Base-by-base conservation (phyloP, 2,888 invertebrate species). In the Caenorhabditis angaria region DNA sequence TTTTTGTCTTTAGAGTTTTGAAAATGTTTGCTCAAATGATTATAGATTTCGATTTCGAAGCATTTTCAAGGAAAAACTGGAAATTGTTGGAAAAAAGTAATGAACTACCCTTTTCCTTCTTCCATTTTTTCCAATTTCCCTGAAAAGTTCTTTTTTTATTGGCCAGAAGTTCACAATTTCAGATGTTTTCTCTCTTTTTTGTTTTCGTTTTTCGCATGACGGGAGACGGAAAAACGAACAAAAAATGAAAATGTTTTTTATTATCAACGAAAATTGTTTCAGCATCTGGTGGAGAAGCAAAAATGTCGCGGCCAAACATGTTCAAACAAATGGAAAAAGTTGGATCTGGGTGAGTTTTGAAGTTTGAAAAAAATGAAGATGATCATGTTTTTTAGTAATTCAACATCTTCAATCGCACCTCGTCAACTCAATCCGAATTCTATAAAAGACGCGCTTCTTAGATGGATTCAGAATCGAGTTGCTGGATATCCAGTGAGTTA, bases 401-500 rank as follows among this genome's bases (percentile, higher is more conserved):
- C 70, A 8, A 53, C 47, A 6, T 2, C 55, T 14, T 27, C 65
- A 14, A 61, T 61, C 3, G 67, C 70, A 27, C 73, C 76, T 10
- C 61, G 77, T n/a, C 70, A 63, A 24, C 32, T 78, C 20, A 80
- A 76, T 27, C 81, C 83, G 18, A 81, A 77, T 48, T 79, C 81
- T 5, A 82, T 82, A 65, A 85, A 85, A 47, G 82, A 82, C 12
- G 82, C 83, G 0, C 73, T 85, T 10, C 66, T 85, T 22, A 69
- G 81, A 35, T 85, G 85, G 85, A 78, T 83, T 59, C 83, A 85
- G 66, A 77, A 67, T 59, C 71, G 78, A 28, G 82, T 83, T 4
- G 47, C 68, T 10, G 83, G 75, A 1, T 85, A 85, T 61, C 83
- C 82, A 53, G 83, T 82, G 29, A 65, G 75, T 54, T 22, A 25